Evolutionary conservation across 2,888 invertebrate genomes (phyloP).

Genomic region (Sylvicola cinctus): DNA sequence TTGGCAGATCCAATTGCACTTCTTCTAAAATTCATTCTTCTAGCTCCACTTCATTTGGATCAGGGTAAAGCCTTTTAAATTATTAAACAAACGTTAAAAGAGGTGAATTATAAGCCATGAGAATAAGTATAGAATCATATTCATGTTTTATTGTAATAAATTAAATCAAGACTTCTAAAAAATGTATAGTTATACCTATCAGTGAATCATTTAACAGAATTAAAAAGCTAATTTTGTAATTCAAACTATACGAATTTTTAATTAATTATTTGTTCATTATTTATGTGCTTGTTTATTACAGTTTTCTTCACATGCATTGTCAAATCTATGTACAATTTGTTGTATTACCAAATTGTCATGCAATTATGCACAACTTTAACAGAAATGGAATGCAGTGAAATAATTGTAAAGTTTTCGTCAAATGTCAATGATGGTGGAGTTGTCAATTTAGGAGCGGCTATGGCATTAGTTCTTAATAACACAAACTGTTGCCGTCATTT

Average conservation of each 20-base stretch:
- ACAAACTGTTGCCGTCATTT: slow-evolving; percentile 19
- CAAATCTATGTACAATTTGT: slow-evolving; percentile 68
- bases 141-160: neutral
- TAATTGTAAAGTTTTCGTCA: slow-evolving; percentile 18
- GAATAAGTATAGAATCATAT: neutral
- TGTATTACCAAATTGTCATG: slow-evolving; percentile 73
- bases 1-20: slow-evolving; percentile 71
- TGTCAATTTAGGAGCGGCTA: slow-evolving; percentile 18
- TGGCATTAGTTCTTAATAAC: slow-evolving; percentile 21
- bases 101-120: too few relatives aligned
- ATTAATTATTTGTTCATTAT: too few relatives aligned
- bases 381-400: slow-evolving; percentile 37
- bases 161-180: too few relatives aligned
- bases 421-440: slow-evolving; percentile 7
- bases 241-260: too few relatives aligned
- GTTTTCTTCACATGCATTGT: slow-evolving; percentile 79
- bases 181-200: too few relatives aligned
- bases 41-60: slow-evolving; percentile 69
- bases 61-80: slow-evolving; percentile 38
- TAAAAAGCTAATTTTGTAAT: too few relatives aligned
- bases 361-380: slow-evolving; percentile 52
- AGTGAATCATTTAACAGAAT: too few relatives aligned
- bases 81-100: neutral
- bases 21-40: slow-evolving; percentile 66
- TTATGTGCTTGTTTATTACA: too few relatives aligned